phyloP scores from a whole-genome alignment of 2,113 vertebrate species.

The Calyptommatus sinebrachiatus region DNA sequence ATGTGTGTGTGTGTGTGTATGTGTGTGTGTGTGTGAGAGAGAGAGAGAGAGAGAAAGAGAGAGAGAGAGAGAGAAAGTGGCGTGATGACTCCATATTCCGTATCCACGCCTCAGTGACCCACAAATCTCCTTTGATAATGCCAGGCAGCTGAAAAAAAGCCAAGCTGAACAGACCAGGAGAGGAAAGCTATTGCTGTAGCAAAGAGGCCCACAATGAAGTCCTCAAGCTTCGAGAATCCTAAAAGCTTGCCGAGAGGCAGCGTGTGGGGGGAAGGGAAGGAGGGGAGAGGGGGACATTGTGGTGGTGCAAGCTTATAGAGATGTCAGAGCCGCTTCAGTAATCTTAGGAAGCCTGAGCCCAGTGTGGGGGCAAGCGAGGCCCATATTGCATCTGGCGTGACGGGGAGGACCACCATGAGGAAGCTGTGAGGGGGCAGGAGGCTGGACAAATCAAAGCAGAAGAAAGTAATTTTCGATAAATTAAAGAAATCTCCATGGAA shows the following conservation, averaged over 20 bases:
- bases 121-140: slow-evolving; percentile 96
- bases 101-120: slow-evolving; percentile 92
- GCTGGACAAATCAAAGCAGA: slow-evolving; percentile 89
- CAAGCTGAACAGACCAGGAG: slow-evolving; percentile 83
- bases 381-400: slow-evolving; percentile 81
- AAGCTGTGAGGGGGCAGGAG: slow-evolving; percentile 77
- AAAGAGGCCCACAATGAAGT: slow-evolving; percentile 82
- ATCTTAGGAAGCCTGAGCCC: slow-evolving; percentile 86
- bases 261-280: slow-evolving; percentile 40
- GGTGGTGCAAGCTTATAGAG: slow-evolving; percentile 88
- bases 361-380: slow-evolving; percentile 82
- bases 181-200: slow-evolving; percentile 54
- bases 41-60: slow-evolving; percentile 75
- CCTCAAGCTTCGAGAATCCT: slow-evolving; percentile 93
- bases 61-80: slow-evolving; percentile 75
- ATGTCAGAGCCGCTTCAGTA: slow-evolving; percentile 89
- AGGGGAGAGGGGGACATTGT: slow-evolving; percentile 68
- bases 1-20: neutral
- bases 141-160: slow-evolving; percentile 84
- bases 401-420: slow-evolving; percentile 88
- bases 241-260: slow-evolving; percentile 64
- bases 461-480: slow-evolving; percentile 93
- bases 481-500: slow-evolving; percentile 99
- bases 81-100: slow-evolving; percentile 90
- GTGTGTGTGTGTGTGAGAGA: slow-evolving; percentile 45